Conservation (phyloP, 2,888 invertebrate genomes). For the Cephus nigrinus region DNA sequence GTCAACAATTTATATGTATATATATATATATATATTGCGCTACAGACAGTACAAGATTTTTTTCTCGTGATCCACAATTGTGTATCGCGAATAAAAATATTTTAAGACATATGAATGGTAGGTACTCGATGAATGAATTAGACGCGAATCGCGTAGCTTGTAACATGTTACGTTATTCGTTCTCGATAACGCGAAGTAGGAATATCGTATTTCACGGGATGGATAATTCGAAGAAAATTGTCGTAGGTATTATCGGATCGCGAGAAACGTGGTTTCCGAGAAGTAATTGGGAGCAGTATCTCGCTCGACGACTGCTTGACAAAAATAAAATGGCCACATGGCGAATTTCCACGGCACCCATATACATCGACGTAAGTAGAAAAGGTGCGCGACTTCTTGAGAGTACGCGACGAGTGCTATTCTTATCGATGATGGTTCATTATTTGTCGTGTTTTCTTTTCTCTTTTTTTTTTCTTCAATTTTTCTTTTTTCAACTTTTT, state of each 20-base stretch:
- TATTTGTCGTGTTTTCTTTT: background rate
- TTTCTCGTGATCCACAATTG: background rate
- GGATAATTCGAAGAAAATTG: background rate
- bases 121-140: background rate
- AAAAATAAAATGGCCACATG: background rate
- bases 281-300: slow-evolving; percentile 16
- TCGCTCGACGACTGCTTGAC: slow-evolving; percentile 1
- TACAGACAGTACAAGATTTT: no score
- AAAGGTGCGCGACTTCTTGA: background rate
- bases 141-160: background rate
- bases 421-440: background rate
- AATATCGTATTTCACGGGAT: background rate
- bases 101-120: background rate
- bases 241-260: background rate
- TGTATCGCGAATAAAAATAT: background rate
- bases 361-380: background rate
- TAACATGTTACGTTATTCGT: background rate
- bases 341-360: background rate
- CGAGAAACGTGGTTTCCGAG: slow-evolving; percentile 12
- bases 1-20: no score
- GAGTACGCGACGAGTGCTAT: background rate
- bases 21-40: no score
- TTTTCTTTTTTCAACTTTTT: background rate
- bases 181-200: background rate
- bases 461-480: background rate